Percentiles rank a stretch among this genome's conserved stretches.
Evolutionary conservation across 1,140 invertebrate genomes (phyloP).

Genomic region (Leucophenga varia): DNA sequence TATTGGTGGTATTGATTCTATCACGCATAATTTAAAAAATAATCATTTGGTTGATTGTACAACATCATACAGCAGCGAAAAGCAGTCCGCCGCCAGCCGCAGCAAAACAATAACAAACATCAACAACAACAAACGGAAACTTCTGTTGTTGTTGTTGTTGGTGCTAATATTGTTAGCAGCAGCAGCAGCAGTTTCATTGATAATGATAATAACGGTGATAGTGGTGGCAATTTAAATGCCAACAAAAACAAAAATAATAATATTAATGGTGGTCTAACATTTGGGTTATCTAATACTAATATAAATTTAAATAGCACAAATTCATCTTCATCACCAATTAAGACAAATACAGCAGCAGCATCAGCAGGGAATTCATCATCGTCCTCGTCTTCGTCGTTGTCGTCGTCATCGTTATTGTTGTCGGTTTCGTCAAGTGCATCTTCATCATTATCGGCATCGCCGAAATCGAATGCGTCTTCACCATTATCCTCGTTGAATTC

Average conservation of each 20-base stretch:
- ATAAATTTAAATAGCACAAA: too few relatives aligned
- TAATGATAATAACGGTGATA: constrained; percentile 32
- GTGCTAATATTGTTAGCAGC: not conserved
- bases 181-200: constrained; percentile 18
- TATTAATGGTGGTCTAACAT: constrained; percentile 8
- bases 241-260: too few relatives aligned
- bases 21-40: too few relatives aligned
- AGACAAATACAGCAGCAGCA: constrained; percentile 15
- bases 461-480: constrained; percentile 19
- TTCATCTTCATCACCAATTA: not conserved
- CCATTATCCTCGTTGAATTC: constrained; percentile 22
- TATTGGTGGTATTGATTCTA: too few relatives aligned
- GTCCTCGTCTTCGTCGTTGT: constrained; percentile 6
- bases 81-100: too few relatives aligned
- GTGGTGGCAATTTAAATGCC: constrained; percentile 7
- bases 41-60: constrained; percentile 26
- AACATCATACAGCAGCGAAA: not conserved
- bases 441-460: constrained; percentile 10
- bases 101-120: too few relatives aligned
- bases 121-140: too few relatives aligned
- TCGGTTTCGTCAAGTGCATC: constrained; percentile 10
- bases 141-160: too few relatives aligned
- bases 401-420: constrained; percentile 8
- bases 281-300: too few relatives aligned
- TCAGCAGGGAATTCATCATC: constrained; percentile 13